Evolutionary conservation across 2,888 invertebrate genomes (phyloP).

Genomic region (Tigriopus californicus): DNA sequence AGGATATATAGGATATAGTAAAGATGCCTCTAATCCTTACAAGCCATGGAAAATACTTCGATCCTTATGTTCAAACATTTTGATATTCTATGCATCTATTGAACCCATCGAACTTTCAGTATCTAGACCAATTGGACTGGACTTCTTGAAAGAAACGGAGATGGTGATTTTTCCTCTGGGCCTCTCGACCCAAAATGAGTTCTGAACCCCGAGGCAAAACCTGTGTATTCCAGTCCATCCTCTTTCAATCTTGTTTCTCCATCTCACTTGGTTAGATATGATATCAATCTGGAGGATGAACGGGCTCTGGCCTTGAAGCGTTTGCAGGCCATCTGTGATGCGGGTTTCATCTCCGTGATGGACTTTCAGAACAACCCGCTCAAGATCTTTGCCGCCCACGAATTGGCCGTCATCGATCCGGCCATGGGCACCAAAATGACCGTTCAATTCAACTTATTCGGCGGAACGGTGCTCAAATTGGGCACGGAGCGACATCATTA

Average conservation of each 20-base stretch:
- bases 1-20: too few relatives aligned
- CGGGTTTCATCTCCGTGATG: slow-evolving; percentile 21
- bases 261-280: slow-evolving; percentile 17
- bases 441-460: slow-evolving; percentile 25
- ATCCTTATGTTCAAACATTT: too few relatives aligned
- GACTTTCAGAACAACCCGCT: slow-evolving; percentile 21
- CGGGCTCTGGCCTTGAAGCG: slow-evolving; percentile 17
- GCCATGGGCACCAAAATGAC: slow-evolving; percentile 22
- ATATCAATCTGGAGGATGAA: slow-evolving; percentile 20
- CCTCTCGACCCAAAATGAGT: too few relatives aligned
- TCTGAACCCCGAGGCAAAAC: too few relatives aligned
- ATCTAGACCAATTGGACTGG: too few relatives aligned
- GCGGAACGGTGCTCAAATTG: slow-evolving; percentile 26
- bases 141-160: too few relatives aligned
- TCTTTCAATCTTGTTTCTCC: slow-evolving; percentile 13
- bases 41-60: too few relatives aligned
- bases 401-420: slow-evolving; percentile 21
- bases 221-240: too few relatives aligned
- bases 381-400: slow-evolving; percentile 21
- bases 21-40: too few relatives aligned
- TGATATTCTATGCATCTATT: too few relatives aligned
- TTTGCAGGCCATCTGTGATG: slow-evolving; percentile 19
- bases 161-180: too few relatives aligned
- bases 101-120: too few relatives aligned
- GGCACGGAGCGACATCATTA: slow-evolving; percentile 27